Conservation (phyloP, 2,797 vertebrate species). For the Acanthurus lineatus region DNA sequence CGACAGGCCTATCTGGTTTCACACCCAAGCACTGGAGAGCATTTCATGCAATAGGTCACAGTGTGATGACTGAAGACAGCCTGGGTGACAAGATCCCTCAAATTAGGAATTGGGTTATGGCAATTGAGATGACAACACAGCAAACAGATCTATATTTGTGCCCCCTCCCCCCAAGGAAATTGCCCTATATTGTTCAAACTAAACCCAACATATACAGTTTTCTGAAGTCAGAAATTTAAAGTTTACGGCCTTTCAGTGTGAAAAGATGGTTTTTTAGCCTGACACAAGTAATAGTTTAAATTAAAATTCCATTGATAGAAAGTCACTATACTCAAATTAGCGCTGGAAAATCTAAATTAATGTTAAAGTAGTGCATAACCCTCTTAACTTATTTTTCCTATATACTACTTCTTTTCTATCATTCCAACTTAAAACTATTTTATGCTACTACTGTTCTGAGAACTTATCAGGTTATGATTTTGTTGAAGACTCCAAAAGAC, state of each 20-base stretch:
- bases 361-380: no score
- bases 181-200: not conserved
- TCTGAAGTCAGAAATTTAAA: not conserved
- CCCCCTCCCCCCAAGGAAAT: not conserved
- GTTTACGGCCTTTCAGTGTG: not conserved
- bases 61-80: slow-evolving; percentile 75
- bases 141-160: slow-evolving; percentile 13
- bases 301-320: not conserved
- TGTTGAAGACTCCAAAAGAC: no score
- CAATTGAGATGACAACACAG: slow-evolving; percentile 63
- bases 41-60: slow-evolving; percentile 81
- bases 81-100: slow-evolving; percentile 64
- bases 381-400: no score
- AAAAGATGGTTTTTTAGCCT: not conserved
- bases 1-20: slow-evolving; percentile 75
- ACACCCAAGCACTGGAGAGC: slow-evolving; percentile 62
- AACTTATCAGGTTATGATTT: no score
- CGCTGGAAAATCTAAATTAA: not conserved
- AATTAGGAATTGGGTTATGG: slow-evolving; percentile 65
- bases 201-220: not conserved
- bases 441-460: no score
- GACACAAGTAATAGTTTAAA: not conserved
- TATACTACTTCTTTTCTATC: no score
- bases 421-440: no score
- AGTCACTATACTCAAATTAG: not conserved